Percentiles rank a stretch among this genome's conserved stretches.
phyloP scores from a whole-genome alignment of 2,888 invertebrate genomes.

The Flabesymbios commensalis region DNA sequence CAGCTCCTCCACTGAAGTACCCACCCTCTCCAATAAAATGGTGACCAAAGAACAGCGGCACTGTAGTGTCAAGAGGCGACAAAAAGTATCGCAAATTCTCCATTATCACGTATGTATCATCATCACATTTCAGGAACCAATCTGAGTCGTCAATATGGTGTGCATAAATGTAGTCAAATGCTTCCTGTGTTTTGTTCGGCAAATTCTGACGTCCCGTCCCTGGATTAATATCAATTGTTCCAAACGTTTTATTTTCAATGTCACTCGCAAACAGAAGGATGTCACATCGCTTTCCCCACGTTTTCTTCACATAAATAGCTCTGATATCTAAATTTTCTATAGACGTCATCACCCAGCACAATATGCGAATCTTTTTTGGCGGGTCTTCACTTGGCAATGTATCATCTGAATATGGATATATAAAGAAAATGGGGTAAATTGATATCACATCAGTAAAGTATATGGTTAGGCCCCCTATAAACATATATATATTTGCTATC shows the following conservation, averaged over 20 bases:
- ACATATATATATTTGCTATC: too few species aligned
- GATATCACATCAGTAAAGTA: too few species aligned
- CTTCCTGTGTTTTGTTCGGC: slow-evolving; percentile 96
- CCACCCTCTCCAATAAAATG: slow-evolving; percentile 16
- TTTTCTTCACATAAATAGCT: slow-evolving; percentile 88
- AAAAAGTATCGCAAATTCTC: slow-evolving; percentile 73
- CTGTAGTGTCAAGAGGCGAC: slow-evolving; percentile 72
- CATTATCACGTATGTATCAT: slow-evolving; percentile 76
- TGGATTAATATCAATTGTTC: slow-evolving; percentile 73
- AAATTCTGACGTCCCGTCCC: slow-evolving; percentile 69
- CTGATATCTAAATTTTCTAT: slow-evolving; percentile 86
- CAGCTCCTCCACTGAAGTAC: slow-evolving; percentile 28
- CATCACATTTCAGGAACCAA: slow-evolving; percentile 98
- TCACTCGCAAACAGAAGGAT: slow-evolving; percentile 62
- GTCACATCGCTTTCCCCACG: slow-evolving; percentile 86
- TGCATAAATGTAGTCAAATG: slow-evolving; percentile 84
- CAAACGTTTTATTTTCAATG: slow-evolving; percentile 72
- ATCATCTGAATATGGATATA: too few species aligned
- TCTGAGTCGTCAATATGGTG: slow-evolving; percentile 82
- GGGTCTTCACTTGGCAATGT: too few species aligned
- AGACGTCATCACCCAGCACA: slow-evolving; percentile 97
- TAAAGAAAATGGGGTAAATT: too few species aligned
- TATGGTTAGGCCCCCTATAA: too few species aligned
- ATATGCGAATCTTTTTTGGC: slow-evolving; percentile 82
- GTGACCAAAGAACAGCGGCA: slow-evolving; percentile 77